These are phyloP conservation scores for Acanthosepion esculentum DNA, from an alignment of 2,888 invertebrate species.

Conservation along the genomic window DNA sequence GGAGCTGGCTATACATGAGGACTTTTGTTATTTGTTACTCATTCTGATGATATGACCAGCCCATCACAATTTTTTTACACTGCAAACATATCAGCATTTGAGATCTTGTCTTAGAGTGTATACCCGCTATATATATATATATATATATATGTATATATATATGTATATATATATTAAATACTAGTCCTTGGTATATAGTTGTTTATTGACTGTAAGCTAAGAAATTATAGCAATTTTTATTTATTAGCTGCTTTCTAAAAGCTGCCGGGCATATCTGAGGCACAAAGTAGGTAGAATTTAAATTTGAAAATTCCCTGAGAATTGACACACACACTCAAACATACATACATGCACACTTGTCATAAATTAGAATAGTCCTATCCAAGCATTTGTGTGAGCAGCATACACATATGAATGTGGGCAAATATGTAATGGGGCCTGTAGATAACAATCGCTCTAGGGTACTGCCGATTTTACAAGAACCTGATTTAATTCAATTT, in stretches of 20 bases:
- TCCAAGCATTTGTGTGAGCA: background rate
- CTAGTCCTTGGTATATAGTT: background rate
- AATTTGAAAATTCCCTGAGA: background rate
- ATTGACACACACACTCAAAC: background rate
- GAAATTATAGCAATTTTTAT: background rate
- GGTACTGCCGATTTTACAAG: background rate
- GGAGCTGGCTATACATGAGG: no score
- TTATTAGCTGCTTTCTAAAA: background rate
- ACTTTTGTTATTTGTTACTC: no score
- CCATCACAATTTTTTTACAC: no score
- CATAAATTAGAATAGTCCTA: background rate
- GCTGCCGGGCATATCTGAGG: background rate
- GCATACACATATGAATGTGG: background rate
- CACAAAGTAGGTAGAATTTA: slow-evolving; percentile 6
- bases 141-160: background rate
- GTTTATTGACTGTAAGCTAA: background rate
- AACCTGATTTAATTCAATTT: background rate
- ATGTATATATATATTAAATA: background rate
- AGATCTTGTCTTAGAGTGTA: no score
- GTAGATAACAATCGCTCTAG: background rate
- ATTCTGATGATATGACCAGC: no score
- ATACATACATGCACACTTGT: background rate
- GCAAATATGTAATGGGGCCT: background rate
- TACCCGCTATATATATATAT: background rate
- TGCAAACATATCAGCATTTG: no score